phyloP scores from a whole-genome alignment of 2,113 vertebrate genomes.

The Hyaena hyaena region DNA sequence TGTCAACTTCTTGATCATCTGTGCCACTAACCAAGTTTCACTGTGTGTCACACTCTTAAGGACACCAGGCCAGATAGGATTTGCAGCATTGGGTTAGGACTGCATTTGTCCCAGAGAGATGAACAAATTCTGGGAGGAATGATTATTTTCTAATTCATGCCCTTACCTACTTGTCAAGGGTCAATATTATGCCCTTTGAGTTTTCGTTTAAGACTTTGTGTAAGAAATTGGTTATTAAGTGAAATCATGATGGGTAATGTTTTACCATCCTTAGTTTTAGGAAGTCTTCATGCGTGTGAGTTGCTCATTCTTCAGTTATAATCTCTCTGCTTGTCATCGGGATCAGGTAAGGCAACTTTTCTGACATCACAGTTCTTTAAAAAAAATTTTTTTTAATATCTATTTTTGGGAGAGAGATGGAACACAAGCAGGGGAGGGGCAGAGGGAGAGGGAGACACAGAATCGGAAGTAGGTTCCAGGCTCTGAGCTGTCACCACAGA shows the following conservation, averaged over 20 bases:
- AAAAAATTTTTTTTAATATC: too few relatives aligned
- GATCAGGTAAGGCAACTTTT: background rate
- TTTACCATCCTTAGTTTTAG: background rate
- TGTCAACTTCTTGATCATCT: background rate
- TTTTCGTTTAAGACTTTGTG: background rate
- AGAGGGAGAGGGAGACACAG: too few relatives aligned
- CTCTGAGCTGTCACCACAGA: too few relatives aligned
- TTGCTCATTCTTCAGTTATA: background rate
- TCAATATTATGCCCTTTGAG: background rate
- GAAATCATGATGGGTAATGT: too few relatives aligned
- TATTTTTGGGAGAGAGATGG: too few relatives aligned
- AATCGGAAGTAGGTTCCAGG: too few relatives aligned
- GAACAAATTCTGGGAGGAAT: background rate
- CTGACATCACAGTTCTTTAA: background rate
- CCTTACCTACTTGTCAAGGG: too few relatives aligned
- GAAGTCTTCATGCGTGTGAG: background rate
- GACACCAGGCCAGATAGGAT: background rate
- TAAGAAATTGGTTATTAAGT: background rate
- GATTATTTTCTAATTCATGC: accelerated
- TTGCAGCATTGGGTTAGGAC: background rate
- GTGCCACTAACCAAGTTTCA: background rate
- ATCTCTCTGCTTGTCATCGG: background rate
- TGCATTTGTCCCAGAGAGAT: background rate
- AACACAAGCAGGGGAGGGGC: too few relatives aligned
- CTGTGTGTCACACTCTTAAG: background rate